These are phyloP conservation scores for Pangasius larnaudii DNA, from an alignment of 2,797 vertebrate species.

Conservation along the genomic window DNA sequence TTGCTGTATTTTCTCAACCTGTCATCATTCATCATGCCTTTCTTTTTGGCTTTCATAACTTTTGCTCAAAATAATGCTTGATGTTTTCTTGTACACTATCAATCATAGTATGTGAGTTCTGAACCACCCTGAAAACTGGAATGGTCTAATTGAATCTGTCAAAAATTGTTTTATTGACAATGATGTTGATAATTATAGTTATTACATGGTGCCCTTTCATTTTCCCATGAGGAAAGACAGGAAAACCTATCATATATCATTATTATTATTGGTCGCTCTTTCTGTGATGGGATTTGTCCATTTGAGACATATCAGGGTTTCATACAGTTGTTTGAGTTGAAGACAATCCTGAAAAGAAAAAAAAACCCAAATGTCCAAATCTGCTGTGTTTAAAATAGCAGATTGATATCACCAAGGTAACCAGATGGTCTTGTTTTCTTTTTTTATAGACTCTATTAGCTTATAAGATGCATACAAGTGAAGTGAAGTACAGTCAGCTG, in stretches of 20 bases:
- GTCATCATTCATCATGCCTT: neutral
- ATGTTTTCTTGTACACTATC: neutral
- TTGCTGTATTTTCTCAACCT: neutral
- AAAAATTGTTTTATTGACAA: neutral
- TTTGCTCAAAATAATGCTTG: neutral
- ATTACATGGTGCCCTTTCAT: neutral
- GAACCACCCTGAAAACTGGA: neutral
- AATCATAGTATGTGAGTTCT: neutral
- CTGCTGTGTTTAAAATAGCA: constrained; percentile 18
- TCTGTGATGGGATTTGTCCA: neutral
- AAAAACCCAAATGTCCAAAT: constrained; percentile 11
- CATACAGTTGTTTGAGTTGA: constrained; percentile 10
- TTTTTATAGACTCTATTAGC: constrained; percentile 9
- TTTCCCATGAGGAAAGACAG: neutral
- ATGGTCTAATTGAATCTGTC: neutral
- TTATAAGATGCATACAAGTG: neutral
- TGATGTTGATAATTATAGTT: neutral
- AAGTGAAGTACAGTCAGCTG: neutral
- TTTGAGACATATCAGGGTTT: neutral
- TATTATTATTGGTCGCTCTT: neutral
- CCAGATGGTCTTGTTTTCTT: neutral
- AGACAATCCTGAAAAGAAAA: neutral
- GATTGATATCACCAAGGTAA: constrained; percentile 18
- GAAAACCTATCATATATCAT: neutral
- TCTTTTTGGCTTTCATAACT: neutral